Evolutionary conservation across 2,113 vertebrate genomes (phyloP).

Genomic region (Larimichthys polyactis): DNA sequence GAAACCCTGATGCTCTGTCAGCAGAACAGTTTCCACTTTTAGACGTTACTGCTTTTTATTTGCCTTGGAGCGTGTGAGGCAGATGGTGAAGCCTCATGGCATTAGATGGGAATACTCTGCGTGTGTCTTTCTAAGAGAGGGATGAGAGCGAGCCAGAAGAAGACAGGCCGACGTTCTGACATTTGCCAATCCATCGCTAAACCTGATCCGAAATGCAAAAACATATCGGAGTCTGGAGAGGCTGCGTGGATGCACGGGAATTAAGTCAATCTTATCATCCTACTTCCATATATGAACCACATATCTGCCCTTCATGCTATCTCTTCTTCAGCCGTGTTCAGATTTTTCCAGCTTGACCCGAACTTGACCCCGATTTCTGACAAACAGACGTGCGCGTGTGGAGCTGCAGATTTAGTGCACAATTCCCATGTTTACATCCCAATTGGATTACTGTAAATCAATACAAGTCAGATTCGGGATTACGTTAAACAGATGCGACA

Average conservation of each 20-base stretch:
- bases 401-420: conserved; percentile 42
- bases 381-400: conserved; percentile 26
- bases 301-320: background rate
- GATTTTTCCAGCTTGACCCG: background rate
- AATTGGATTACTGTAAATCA: conserved; percentile 31
- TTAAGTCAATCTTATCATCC: conserved; percentile 16
- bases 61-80: conserved; percentile 53
- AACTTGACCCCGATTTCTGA: conserved; percentile 6
- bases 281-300: conserved; percentile 12
- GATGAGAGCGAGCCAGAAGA: conserved; percentile 14
- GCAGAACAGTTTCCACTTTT: conserved; percentile 24
- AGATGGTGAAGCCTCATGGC: conserved; percentile 62
- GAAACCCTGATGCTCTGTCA: conserved; percentile 23
- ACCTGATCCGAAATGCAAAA: conserved; percentile 43
- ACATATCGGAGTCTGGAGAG: conserved; percentile 13
- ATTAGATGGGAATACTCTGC: background rate
- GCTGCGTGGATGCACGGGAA: background rate
- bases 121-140: background rate
- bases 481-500: background rate
- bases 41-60: conserved; percentile 47
- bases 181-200: conserved; percentile 20
- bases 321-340: background rate
- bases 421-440: conserved; percentile 34
- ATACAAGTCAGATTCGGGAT: conserved; percentile 9
- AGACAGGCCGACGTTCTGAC: conserved; percentile 34